A percentile compares a stretch with the other conserved stretches of the same genome.
These are phyloP conservation scores for Caenorhabditis sp. DNA, from an alignment of 2,888 invertebrate genomes.

Conservation along the genomic window DNA sequence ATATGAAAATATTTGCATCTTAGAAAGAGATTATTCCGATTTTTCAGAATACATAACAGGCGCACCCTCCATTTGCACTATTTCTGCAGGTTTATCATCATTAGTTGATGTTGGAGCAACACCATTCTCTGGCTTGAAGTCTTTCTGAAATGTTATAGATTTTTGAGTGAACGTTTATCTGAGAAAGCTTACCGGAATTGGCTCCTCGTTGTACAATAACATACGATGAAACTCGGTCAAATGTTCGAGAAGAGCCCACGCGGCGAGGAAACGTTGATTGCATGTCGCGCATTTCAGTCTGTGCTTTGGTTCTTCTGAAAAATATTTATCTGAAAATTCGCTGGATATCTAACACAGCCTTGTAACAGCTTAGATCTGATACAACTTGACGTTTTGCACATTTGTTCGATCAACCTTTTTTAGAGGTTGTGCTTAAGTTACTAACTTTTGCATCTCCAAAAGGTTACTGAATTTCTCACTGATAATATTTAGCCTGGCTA, in stretches of 20 bases:
- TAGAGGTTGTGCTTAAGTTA: too few species aligned
- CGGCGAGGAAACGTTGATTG: slow-evolving; percentile 48
- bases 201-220: slow-evolving; percentile 47
- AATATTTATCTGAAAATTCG: neutral
- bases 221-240: slow-evolving; percentile 65
- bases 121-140: too few species aligned
- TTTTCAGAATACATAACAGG: neutral
- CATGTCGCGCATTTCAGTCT: slow-evolving; percentile 61
- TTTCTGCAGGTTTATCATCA: neutral
- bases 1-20: neutral
- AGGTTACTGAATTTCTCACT: neutral
- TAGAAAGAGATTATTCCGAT: neutral
- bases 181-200: slow-evolving; percentile 9
- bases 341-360: too few species aligned
- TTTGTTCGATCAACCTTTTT: too few species aligned
- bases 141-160: neutral
- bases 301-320: slow-evolving; percentile 56
- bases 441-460: neutral
- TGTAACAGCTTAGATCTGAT: too few species aligned
- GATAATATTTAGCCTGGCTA: too few species aligned
- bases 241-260: slow-evolving; percentile 61
- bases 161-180: neutral
- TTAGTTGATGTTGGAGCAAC: neutral
- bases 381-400: too few species aligned
- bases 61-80: neutral